These are phyloP conservation scores for Pristionchus arcanus DNA, from an alignment of 2,888 invertebrate genomes.

Conservation along the genomic window DNA sequence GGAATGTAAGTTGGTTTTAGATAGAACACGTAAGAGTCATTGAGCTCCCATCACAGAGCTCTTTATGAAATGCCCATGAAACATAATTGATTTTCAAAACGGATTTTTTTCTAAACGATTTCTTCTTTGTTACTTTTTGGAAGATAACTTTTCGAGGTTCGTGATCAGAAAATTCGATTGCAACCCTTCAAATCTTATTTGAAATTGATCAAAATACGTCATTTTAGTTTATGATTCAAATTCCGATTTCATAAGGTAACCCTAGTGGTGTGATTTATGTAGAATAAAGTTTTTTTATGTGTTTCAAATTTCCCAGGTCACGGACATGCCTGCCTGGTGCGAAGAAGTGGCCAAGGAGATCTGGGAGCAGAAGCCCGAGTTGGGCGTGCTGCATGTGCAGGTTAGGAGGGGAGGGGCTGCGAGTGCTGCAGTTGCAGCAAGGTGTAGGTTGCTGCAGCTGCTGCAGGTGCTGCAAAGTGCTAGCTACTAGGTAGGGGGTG, in stretches of 20 bases:
- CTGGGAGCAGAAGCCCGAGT: constrained; percentile 70
- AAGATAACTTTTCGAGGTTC: too few relatives aligned
- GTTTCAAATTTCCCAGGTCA: background rate
- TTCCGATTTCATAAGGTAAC: too few relatives aligned
- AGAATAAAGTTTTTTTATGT: too few relatives aligned
- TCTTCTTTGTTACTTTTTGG: too few relatives aligned
- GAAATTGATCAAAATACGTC: too few relatives aligned
- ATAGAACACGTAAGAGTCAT: too few relatives aligned
- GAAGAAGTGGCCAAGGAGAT: constrained; percentile 70
- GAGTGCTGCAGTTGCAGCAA: background rate
- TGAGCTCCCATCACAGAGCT: background rate
- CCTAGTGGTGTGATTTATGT: too few relatives aligned
- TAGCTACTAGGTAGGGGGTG: too few relatives aligned
- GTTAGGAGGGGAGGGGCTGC: constrained; percentile 35
- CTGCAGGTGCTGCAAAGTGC: background rate
- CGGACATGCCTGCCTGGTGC: constrained; percentile 62
- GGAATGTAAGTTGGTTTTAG: constrained; percentile 64
- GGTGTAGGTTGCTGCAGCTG: background rate
- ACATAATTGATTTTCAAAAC: background rate
- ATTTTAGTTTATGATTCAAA: too few relatives aligned
- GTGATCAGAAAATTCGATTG: too few relatives aligned
- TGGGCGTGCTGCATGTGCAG: constrained; percentile 70
- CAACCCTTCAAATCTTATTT: too few relatives aligned
- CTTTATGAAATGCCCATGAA: background rate
- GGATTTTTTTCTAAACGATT: too few relatives aligned